A percentile compares a stretch with the other conserved stretches of the same genome.
phyloP scores from a whole-genome alignment of 2,888 invertebrate genomes.

The Tryphoninae sp. region DNA sequence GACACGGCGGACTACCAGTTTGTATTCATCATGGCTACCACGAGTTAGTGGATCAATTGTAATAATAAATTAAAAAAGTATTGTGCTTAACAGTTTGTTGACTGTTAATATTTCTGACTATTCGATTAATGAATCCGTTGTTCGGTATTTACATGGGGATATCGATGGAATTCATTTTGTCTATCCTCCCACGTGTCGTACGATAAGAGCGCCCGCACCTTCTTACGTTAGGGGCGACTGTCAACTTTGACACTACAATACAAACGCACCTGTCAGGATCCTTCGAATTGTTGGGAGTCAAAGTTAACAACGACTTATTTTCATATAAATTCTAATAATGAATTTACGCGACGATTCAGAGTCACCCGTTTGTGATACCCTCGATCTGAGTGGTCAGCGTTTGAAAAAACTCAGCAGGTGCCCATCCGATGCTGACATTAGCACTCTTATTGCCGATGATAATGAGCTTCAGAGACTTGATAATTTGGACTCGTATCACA shows the following conservation, averaged over 20 bases:
- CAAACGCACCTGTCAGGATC: slow-evolving; percentile 32
- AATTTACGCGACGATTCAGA: slow-evolving; percentile 68
- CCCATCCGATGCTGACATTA: slow-evolving; percentile 86
- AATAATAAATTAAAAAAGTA: slow-evolving; percentile 51
- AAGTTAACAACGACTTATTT: slow-evolving; percentile 2
- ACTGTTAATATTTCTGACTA: slow-evolving; percentile 9
- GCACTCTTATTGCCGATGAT: slow-evolving; percentile 90
- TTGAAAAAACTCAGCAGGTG: slow-evolving; percentile 91
- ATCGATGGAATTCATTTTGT: slow-evolving; percentile 15
- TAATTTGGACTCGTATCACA: slow-evolving; percentile 91
- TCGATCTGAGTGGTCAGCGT: slow-evolving; percentile 91
- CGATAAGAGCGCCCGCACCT: slow-evolving; percentile 13
- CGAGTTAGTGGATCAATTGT: slow-evolving; percentile 73
- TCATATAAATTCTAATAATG: slow-evolving; percentile 51
- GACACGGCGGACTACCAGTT: slow-evolving; percentile 54
- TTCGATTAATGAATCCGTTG: not conserved
- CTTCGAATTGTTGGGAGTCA: slow-evolving; percentile 28
- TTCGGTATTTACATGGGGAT: not conserved
- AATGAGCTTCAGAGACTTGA: slow-evolving; percentile 94
- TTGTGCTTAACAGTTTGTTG: slow-evolving; percentile 18
- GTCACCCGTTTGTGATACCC: slow-evolving; percentile 81
- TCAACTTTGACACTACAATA: slow-evolving; percentile 51
- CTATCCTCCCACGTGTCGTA: slow-evolving; percentile 17
- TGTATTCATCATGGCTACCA: slow-evolving; percentile 79
- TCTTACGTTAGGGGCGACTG: slow-evolving; percentile 47